These are phyloP conservation scores for Koerneria pararmatus DNA, from an alignment of 2,888 invertebrate genomes.

Conservation along the genomic window DNA sequence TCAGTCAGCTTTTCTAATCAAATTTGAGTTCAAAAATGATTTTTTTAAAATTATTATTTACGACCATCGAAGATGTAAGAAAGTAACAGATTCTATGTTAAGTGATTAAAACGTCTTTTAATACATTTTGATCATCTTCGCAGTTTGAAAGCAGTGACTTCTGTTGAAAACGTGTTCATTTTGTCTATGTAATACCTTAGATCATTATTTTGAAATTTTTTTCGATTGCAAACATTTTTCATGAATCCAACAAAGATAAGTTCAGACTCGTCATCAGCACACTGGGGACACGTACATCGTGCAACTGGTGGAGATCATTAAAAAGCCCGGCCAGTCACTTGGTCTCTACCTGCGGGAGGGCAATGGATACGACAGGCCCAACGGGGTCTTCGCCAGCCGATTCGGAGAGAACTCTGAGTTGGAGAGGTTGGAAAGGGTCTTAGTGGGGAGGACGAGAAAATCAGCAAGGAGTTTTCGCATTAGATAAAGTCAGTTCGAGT, in stretches of 20 bases:
- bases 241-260: conserved; percentile 2
- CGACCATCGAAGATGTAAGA: too few species aligned
- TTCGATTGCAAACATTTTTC: background rate
- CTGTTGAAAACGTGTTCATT: too few species aligned
- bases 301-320: conserved; percentile 87
- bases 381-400: conserved; percentile 95
- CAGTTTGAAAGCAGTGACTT: too few species aligned
- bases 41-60: too few species aligned
- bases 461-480: conserved; percentile 1
- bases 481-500: conserved; percentile 3
- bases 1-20: too few species aligned
- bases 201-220: too few species aligned
- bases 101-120: too few species aligned
- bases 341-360: conserved; percentile 92
- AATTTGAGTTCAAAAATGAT: too few species aligned
- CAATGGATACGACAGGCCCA: conserved; percentile 89
- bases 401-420: conserved; percentile 73
- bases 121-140: too few species aligned
- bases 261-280: conserved; percentile 30
- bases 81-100: too few species aligned
- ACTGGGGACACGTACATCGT: conserved; percentile 46
- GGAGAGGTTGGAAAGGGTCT: conserved; percentile 32
- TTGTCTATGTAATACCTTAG: too few species aligned
- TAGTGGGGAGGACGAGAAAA: too few species aligned
- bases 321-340: conserved; percentile 80